These are phyloP conservation scores for Coilia nasus DNA, from an alignment of 2,797 vertebrate species.

Conservation along the genomic window DNA sequence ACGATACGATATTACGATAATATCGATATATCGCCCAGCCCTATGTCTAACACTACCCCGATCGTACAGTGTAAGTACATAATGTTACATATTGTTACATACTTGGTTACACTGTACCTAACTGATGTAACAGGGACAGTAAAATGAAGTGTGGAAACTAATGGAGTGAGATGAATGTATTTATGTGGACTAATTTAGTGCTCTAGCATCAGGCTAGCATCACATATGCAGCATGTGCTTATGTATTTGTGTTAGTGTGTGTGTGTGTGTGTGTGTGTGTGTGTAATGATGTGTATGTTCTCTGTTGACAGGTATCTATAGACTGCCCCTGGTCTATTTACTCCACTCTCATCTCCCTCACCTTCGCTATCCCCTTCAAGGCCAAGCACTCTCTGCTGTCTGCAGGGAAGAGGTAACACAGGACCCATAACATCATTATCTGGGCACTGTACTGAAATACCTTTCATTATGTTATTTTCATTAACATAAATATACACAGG, in stretches of 20 bases:
- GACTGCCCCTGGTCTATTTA: constrained; percentile 99
- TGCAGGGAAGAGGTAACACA: constrained; percentile 85
- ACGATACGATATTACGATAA: too few species aligned
- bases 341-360: constrained; percentile 91
- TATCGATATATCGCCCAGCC: too few species aligned
- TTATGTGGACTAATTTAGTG: too few species aligned
- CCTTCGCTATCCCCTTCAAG: constrained; percentile 93
- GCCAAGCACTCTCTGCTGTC: constrained; percentile 91
- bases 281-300: not conserved
- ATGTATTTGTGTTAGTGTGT: not conserved
- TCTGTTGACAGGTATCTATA: constrained; percentile 85
- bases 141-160: too few species aligned
- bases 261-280: not conserved
- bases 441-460: not conserved
- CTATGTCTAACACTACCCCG: too few species aligned
- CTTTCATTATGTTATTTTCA: not conserved
- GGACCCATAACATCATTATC: not conserved
- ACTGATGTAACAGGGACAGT: too few species aligned
- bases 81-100: too few species aligned
- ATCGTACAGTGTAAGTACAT: too few species aligned
- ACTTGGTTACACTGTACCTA: too few species aligned
- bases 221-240: not conserved
- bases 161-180: too few species aligned
- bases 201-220: too few species aligned
- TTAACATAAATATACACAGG: not conserved